These are phyloP conservation scores for Pseudomyrmex flavicornis DNA, from an alignment of 1,140 invertebrate genomes.

Conservation along the genomic window DNA sequence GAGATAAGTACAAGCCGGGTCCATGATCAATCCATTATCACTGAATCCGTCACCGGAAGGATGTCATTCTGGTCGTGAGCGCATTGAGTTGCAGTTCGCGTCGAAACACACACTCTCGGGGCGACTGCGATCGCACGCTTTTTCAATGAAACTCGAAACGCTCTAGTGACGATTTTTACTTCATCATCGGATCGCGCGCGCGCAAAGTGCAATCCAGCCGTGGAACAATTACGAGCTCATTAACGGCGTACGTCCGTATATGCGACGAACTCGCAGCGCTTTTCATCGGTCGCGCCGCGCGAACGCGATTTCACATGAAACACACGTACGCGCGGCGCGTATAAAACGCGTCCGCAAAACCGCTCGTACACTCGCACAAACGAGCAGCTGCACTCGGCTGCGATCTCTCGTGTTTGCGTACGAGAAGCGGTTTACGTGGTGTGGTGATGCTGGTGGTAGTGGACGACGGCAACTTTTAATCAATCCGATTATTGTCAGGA, in stretches of 20 bases:
- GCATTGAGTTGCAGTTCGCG: background rate
- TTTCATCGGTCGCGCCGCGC: conserved; percentile 50
- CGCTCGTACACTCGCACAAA: conserved; percentile 11
- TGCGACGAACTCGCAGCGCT: conserved; percentile 41
- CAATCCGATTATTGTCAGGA: conserved; percentile 76
- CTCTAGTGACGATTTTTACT: background rate
- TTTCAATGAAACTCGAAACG: background rate
- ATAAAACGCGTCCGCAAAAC: conserved; percentile 18
- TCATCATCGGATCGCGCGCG: background rate
- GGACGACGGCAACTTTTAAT: conserved; percentile 75
- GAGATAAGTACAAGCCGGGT: conserved; percentile 26
- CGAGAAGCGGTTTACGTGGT: conserved; percentile 5
- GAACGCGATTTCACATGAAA: conserved; percentile 37
- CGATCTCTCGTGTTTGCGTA: conserved; percentile 11
- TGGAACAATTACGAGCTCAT: conserved; percentile 66
- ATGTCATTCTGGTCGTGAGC: background rate
- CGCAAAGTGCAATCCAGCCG: conserved; percentile 17
- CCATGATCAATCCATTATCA: background rate
- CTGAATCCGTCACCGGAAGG: background rate
- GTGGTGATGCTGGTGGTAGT: conserved; percentile 10
- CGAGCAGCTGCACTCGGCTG: background rate
- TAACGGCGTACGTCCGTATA: conserved; percentile 58
- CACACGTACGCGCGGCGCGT: conserved; percentile 1
- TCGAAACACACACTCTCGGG: background rate
- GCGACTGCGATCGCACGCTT: no score